These are phyloP conservation scores for Mythimna pallens DNA, from an alignment of 2,888 invertebrate species.

Conservation along the genomic window DNA sequence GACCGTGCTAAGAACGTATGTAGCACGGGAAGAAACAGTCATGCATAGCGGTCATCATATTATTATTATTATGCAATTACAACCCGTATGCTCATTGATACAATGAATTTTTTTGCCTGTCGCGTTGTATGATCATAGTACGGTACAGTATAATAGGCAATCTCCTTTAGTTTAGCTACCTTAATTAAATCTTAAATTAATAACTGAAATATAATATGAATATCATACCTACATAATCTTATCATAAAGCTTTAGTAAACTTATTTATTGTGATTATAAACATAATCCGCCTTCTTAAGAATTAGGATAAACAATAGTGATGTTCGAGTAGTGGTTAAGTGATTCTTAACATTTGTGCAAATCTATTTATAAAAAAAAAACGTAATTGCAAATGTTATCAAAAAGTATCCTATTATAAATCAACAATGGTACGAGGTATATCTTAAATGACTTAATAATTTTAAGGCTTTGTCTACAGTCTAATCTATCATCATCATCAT, in stretches of 20 bases:
- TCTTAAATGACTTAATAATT: slow-evolving; percentile 10
- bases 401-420: neutral
- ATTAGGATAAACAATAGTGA: neutral
- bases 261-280: neutral
- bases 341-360: neutral
- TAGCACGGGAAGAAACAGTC: too few species aligned
- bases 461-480: neutral
- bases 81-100: too few species aligned
- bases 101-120: too few species aligned
- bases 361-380: neutral
- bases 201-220: neutral
- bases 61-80: too few species aligned
- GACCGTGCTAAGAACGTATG: too few species aligned
- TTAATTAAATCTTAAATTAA: slow-evolving; percentile 21
- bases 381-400: neutral
- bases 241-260: neutral
- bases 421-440: neutral
- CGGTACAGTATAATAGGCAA: too few species aligned
- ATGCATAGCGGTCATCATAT: too few species aligned
- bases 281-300: neutral
- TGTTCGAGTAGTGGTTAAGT: slow-evolving; percentile 4
- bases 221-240: neutral
- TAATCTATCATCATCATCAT: slow-evolving; percentile 5
- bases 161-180: neutral
- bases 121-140: too few species aligned